Base-by-base conservation (phyloP, 2,888 invertebrate genomes). In the Aspidiotus destructor region DNA sequence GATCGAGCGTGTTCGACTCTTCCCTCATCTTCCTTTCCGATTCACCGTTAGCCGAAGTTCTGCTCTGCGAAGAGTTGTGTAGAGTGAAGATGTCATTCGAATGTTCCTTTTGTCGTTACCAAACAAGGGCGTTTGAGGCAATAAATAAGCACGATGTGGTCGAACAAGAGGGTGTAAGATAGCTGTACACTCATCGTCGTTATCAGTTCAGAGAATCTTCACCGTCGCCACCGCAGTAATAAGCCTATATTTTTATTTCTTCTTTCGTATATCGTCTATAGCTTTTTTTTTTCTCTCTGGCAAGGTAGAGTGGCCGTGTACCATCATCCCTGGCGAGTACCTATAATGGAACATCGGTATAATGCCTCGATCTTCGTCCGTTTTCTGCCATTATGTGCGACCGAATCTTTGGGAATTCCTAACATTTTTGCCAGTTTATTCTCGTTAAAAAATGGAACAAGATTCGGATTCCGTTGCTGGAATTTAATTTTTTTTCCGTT, bases 381-480 rank as follows among this genome's bases (percentile, higher is more conserved):
- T 48, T 48, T 48, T n/a, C 48, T 48, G 10, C 48, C 48, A n/a
- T 48, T 13, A 13, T 28, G 5, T 48, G 48, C 10, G 1, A 48
- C 10, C 48, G 48, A 48, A 48, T 48, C 48, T 48, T 48, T n/a
- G 48, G 48, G 48, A 28, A 48, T 48, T 48, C 48, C n/a, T 48
- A 48, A 48, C 48, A 48, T 48, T 48, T 48, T 48, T 48, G 48
- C 48, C 6, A 48, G 48, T 48, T 6, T 48, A 48, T 48, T 48
- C 48, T 48, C 48, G 48, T 48, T 48, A 48, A 48, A 48, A 48
- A 13, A 48, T 48, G 2, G 11, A 48, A n/a, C 48, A 11, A 48
- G 48, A 48, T 48, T 48, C 48, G 10, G 48, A n/a, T 48, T 48
- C 48, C n/a, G 48, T n/a, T 3, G 48, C 6, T 48, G 48, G 48